Percentiles rank a stretch among this genome's conserved stretches.
These are phyloP conservation scores for Tiphia femorata DNA, from an alignment of 2,888 invertebrate species.

Conservation along the genomic window DNA sequence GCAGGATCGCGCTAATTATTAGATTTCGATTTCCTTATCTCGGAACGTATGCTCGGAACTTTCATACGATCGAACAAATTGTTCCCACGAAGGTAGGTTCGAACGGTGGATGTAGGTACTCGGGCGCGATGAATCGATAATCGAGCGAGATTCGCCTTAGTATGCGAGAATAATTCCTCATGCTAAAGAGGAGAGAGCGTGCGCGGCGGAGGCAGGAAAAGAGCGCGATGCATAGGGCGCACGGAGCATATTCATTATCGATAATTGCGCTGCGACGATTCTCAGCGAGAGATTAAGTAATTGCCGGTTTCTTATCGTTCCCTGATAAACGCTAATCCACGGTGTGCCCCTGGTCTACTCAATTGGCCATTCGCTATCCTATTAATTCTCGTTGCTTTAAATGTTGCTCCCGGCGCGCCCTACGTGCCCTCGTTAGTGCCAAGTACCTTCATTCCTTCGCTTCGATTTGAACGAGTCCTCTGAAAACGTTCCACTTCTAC, in stretches of 20 bases:
- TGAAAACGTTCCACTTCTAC: too few relatives aligned
- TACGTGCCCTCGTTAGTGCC: too few relatives aligned
- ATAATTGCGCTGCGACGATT: conserved; percentile 54
- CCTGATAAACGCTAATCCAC: conserved; percentile 29
- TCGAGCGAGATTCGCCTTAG: too few relatives aligned
- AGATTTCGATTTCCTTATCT: too few relatives aligned
- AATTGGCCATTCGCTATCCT: conserved; percentile 6
- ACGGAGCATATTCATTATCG: conserved; percentile 48
- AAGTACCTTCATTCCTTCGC: too few relatives aligned
- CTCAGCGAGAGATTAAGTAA: conserved; percentile 55
- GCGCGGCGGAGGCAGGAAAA: conserved; percentile 17
- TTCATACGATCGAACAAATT: too few relatives aligned
- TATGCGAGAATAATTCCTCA: conserved; percentile 35
- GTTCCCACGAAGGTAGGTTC: too few relatives aligned
- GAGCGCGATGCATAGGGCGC: conserved; percentile 6
- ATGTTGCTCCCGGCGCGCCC: neutral
- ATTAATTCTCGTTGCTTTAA: conserved; percentile 6
- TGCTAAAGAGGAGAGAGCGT: conserved; percentile 28
- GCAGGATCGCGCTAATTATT: too few relatives aligned
- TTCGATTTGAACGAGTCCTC: neutral
- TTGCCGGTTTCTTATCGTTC: conserved; percentile 53
- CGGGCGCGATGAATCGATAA: too few relatives aligned
- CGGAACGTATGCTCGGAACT: too few relatives aligned
- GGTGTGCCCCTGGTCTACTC: too few relatives aligned
- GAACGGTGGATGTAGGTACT: too few relatives aligned